These are phyloP conservation scores for Onchidella celtica DNA, from an alignment of 2,888 invertebrate genomes.

Conservation along the genomic window DNA sequence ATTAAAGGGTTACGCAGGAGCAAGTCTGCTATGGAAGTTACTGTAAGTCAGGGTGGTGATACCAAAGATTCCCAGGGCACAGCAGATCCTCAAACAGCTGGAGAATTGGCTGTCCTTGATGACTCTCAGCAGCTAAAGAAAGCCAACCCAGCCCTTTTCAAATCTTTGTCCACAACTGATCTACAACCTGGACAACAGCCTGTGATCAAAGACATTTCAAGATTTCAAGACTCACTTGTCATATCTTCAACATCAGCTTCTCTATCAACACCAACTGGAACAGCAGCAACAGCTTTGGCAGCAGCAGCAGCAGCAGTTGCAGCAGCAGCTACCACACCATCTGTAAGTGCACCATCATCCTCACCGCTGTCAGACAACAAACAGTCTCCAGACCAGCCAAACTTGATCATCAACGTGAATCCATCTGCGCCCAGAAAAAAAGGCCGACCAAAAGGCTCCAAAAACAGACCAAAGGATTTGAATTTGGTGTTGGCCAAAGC, in stretches of 20 bases:
- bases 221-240: slow-evolving; percentile 42
- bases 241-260: slow-evolving; percentile 15
- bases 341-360: background rate
- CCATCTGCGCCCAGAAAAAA: slow-evolving; percentile 62
- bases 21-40: slow-evolving; percentile 26
- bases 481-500: slow-evolving; percentile 56
- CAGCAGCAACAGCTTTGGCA: slow-evolving; percentile 28
- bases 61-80: background rate
- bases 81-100: background rate
- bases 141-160: slow-evolving; percentile 42
- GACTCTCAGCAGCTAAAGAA: slow-evolving; percentile 87
- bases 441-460: slow-evolving; percentile 74
- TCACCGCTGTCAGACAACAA: background rate
- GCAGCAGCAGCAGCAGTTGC: background rate
- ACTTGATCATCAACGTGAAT: slow-evolving; percentile 45
- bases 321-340: slow-evolving; percentile 1
- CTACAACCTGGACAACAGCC: slow-evolving; percentile 34
- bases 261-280: background rate
- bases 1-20: slow-evolving; percentile 33
- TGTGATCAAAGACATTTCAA: slow-evolving; percentile 48
- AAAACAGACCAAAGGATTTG: slow-evolving; percentile 64
- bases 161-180: slow-evolving; percentile 52
- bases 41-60: background rate
- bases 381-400: slow-evolving; percentile 13
- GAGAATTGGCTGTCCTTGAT: slow-evolving; percentile 86